Base-by-base conservation (phyloP, 2,113 vertebrate species). In the Microcebus jonahi region DNA sequence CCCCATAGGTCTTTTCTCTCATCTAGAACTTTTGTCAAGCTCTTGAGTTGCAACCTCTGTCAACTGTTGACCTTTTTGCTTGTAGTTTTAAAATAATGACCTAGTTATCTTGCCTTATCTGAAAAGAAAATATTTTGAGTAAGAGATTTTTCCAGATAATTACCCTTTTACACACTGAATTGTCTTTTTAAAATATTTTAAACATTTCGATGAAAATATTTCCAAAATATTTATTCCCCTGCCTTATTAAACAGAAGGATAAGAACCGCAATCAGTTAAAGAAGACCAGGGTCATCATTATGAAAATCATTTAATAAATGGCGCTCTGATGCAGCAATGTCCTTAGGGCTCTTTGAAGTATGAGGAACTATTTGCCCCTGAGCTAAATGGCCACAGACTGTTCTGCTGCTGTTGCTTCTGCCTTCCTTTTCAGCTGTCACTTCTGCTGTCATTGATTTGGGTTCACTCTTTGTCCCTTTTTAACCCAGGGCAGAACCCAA, bases 371-470 rank as follows among this genome's bases (percentile, higher is more conserved):
- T 95, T 94, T 82, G 83, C 89, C 83, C 61, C 82, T 89, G 34
- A 94, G 94, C 91, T 93, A 93, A 96, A 71, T 70, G 89, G 77
- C 86, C 95, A 31, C 91, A 96, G 87, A 93, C 97, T 94, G 48
- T 94, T 94, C 67, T 88, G 86, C 48, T 31, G n/a, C 81, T 88
- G 84, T 96, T 80, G 88, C 91, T 91, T 95, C 48, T 73, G 95
- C 79, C 61, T 94, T 73, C 77, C 91, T 88, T 98, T 97, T 97
- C 90, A 97, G 94, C 94, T 83, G 86, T 97, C 95, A 96, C 95
- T 97, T 98, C 95, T 94, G 92, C 86, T 97, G 89, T 97, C 97
- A 95, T 91, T 97, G 97, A 96, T 91, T 95, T 95, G 94, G 94
- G 91, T 95, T 97, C 92, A 95, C 71, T 97, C 91, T 97, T 98